Base-by-base conservation (phyloP, 2,113 vertebrate genomes). In the Brienomyrus brachyistius region DNA sequence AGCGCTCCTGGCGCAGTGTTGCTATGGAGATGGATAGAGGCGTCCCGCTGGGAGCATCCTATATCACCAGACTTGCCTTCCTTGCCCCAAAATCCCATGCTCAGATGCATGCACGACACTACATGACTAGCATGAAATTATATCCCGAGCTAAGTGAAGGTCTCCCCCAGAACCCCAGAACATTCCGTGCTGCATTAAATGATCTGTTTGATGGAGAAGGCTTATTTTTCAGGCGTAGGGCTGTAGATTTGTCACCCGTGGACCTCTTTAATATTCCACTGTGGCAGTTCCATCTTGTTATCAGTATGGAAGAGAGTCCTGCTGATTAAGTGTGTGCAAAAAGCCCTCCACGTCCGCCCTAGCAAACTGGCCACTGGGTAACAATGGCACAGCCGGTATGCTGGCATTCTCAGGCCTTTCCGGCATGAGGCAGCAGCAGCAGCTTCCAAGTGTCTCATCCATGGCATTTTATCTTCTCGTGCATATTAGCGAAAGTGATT, bases 21-120 rank as follows among this genome's bases (percentile, higher is more conserved):
- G 88, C 88, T 45, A 89, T 83, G 88, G 88, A 83, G 88, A 89
- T 17, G 50, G 50, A 83, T 9, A 15, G 35, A 89, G 27, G 27
- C 66, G 13, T 51, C 88, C 70, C 66, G 9, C 88, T 23, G 77
- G 50, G 74, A 82, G 77, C 51, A 89, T 89, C 48, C 77, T 85
- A 31, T 89, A 35, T 59, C 52, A 59, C 23, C 50, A 82, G 51
- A 40, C 88, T 43, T 27, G 27, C 54, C 88, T 56, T 17, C 45
- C 40, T 45, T 47, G 27, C 66, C 88, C 70, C 88, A 17, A 89
- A 89, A 89, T 80, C 70, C 27, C 52, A 35, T 35, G 66, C 21
- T 74, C 88, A 83, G 66, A 11, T 47, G 23, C 43, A 19, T 47
- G 40, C 62, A 17, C 13, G 87, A 19, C 48, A 52, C 50, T 52